phyloP scores from a whole-genome alignment of 2,113 vertebrate genomes.

The Meriones unguiculatus region DNA sequence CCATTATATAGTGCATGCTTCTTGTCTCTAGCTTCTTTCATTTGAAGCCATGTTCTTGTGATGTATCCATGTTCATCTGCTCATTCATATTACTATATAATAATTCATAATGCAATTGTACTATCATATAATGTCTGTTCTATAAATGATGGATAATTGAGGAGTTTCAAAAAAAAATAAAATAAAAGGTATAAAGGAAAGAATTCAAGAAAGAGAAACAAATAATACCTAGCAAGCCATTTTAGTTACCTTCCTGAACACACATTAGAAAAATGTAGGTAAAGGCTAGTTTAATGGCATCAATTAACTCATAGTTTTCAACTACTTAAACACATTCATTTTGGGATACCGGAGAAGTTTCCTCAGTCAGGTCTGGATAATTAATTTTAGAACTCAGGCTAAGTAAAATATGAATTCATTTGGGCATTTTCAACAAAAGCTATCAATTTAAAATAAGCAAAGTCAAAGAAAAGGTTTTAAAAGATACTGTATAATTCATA shows the following conservation, averaged over 20 bases:
- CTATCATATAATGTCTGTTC: not conserved
- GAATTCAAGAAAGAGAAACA: not conserved
- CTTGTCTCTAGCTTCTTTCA: not conserved
- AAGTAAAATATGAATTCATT: slow-evolving; percentile 37
- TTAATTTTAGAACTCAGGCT: slow-evolving; percentile 48
- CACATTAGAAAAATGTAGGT: not conserved
- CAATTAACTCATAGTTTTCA: slow-evolving; percentile 2
- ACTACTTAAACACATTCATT: not conserved
- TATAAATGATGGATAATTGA: not conserved
- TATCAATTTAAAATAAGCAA: slow-evolving; percentile 24
- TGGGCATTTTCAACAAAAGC: slow-evolving; percentile 19
- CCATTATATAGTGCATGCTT: not conserved
- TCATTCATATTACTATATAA: not conserved
- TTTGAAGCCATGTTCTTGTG: not conserved
- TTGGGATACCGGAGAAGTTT: not conserved
- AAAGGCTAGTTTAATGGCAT: slow-evolving; percentile 13
- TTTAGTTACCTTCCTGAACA: slow-evolving; percentile 24
- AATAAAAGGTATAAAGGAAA: not conserved
- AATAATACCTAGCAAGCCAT: not conserved
- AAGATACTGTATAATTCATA: not conserved
- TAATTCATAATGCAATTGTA: not conserved
- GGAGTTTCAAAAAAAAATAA: too few relatives aligned
- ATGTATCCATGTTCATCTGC: not conserved
- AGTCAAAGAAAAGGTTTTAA: slow-evolving; percentile 30
- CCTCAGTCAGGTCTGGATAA: not conserved